Conservation (phyloP, 2,888 invertebrate genomes). For the Xylota segnis region DNA sequence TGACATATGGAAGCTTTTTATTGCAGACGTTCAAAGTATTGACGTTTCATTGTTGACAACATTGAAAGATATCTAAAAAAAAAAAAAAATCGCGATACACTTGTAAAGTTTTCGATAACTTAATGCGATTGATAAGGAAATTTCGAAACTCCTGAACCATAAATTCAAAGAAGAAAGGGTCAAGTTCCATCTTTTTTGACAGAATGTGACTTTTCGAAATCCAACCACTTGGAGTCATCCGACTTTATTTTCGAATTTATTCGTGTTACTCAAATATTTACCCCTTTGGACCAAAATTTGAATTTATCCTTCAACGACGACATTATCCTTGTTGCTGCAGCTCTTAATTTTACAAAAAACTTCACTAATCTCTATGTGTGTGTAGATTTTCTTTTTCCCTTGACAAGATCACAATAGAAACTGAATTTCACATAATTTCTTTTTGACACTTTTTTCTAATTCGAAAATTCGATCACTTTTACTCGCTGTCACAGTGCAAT, state of each 20-base stretch:
- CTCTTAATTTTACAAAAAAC: constrained; percentile 4
- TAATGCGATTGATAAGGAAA: constrained; percentile 3
- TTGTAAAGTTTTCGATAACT: neutral
- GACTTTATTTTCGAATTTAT: constrained; percentile 14
- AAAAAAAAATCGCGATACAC: neutral
- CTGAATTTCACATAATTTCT: constrained; percentile 32
- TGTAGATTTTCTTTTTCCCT: neutral
- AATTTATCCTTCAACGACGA: constrained; percentile 84
- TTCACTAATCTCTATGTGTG: constrained; percentile 1
- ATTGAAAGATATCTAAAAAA: neutral
- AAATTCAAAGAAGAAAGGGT: neutral
- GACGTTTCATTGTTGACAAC: neutral
- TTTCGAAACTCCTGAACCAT: neutral
- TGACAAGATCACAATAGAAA: constrained; percentile 31
- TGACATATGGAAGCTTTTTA: neutral
- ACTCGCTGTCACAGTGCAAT: constrained; percentile 4
- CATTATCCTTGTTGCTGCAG: constrained; percentile 80
- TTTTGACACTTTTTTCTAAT: constrained; percentile 6
- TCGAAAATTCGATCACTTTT: constrained; percentile 23
- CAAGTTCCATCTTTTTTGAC: neutral
- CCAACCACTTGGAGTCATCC: no score
- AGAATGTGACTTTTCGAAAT: neutral
- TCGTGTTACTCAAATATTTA: constrained; percentile 61
- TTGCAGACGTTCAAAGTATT: neutral
- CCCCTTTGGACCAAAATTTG: constrained; percentile 84